A percentile compares a stretch with the other conserved stretches of the same genome.
These are phyloP conservation scores for Caenorhabditis wallacei DNA, from an alignment of 2,888 invertebrate genomes.

Conservation along the genomic window DNA sequence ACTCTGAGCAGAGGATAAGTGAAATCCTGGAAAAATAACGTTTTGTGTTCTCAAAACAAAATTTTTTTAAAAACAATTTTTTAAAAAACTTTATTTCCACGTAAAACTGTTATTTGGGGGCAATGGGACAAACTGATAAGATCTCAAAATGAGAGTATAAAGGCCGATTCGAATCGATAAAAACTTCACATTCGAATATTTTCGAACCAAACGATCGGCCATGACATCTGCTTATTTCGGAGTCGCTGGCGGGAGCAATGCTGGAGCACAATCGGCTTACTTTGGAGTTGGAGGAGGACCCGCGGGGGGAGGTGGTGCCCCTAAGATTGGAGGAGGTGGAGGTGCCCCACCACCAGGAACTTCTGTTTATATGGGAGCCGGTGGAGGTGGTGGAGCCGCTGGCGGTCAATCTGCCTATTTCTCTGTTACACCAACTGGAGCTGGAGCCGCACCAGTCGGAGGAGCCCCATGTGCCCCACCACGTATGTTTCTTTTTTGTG, in stretches of 20 bases:
- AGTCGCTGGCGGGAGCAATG: slow-evolving; percentile 65
- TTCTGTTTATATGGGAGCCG: slow-evolving; percentile 54
- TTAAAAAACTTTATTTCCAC: no score
- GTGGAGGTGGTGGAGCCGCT: slow-evolving; percentile 54
- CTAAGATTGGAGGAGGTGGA: slow-evolving; percentile 74
- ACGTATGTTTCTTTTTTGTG: slow-evolving; percentile 16
- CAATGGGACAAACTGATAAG: background rate
- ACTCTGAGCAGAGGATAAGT: background rate
- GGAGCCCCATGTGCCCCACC: slow-evolving; percentile 39
- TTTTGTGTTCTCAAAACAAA: no score
- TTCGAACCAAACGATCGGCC: slow-evolving; percentile 30
- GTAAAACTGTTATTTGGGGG: no score
- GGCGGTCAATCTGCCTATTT: slow-evolving; percentile 54
- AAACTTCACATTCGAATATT: slow-evolving; percentile 34
- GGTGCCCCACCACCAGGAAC: slow-evolving; percentile 61
- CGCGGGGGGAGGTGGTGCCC: slow-evolving; percentile 57
- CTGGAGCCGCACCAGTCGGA: slow-evolving; percentile 52
- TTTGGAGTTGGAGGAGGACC: slow-evolving; percentile 55
- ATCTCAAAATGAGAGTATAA: background rate
- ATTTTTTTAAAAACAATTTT: no score
- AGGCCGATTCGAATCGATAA: background rate
- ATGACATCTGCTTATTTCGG: slow-evolving; percentile 73
- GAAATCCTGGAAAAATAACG: no score
- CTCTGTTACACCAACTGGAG: slow-evolving; percentile 54
- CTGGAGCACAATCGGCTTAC: slow-evolving; percentile 63